Conservation (phyloP, 2,797 vertebrate species). For the Phyllotis vaccarum region DNA sequence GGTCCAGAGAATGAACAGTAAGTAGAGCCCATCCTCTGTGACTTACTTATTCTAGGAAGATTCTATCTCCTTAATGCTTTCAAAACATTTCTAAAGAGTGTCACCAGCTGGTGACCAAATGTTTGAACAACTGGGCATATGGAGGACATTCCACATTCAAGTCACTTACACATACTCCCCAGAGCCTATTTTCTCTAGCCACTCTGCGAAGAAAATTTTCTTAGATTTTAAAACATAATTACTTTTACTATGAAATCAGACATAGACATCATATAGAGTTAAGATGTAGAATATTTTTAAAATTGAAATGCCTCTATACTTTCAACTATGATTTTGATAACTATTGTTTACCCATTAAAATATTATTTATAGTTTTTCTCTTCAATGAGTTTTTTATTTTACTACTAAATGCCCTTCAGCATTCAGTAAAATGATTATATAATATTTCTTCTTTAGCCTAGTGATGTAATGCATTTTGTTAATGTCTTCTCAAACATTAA, state of each 20-base stretch:
- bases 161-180: background rate
- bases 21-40: background rate
- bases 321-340: slow-evolving; percentile 9
- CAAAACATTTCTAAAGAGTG: background rate
- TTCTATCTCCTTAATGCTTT: too few relatives aligned
- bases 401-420: slow-evolving; percentile 49
- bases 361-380: slow-evolving; percentile 38
- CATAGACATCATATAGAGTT: background rate
- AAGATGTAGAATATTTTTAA: slow-evolving; percentile 28
- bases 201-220: background rate
- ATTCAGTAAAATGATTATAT: slow-evolving; percentile 50
- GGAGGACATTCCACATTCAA: background rate
- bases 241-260: slow-evolving; percentile 7
- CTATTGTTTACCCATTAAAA: slow-evolving; percentile 14
- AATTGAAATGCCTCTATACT: slow-evolving; percentile 25
- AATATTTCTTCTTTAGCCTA: slow-evolving; percentile 59
- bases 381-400: background rate
- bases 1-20: background rate
- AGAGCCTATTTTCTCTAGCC: background rate
- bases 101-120: background rate
- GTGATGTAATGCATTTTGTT: slow-evolving; percentile 70
- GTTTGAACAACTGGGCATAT: too few relatives aligned
- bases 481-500: slow-evolving; percentile 69
- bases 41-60: background rate
- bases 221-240: slow-evolving; percentile 16